These are phyloP conservation scores for Macrochelys suwanniensis DNA, from an alignment of 2,797 vertebrate genomes.

Conservation along the genomic window DNA sequence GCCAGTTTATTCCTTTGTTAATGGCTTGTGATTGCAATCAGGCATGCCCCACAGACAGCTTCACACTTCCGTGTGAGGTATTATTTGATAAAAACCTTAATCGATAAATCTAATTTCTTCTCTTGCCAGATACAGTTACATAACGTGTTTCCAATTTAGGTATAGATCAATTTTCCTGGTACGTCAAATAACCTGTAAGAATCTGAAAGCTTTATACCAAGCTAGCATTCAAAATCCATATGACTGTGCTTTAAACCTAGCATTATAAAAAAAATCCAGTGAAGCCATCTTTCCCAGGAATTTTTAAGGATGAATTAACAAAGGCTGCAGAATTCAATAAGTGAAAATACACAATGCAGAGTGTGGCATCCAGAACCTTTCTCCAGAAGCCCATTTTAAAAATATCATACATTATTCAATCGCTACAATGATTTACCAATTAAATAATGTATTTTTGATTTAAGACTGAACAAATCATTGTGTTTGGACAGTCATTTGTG, in stretches of 20 bases:
- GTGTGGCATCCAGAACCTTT: neutral
- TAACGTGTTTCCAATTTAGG: slow-evolving; percentile 51
- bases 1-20: slow-evolving; percentile 62
- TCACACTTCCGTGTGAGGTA: slow-evolving; percentile 47
- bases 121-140: slow-evolving; percentile 48
- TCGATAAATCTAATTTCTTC: slow-evolving; percentile 67
- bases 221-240: neutral
- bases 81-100: slow-evolving; percentile 66
- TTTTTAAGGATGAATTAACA: neutral
- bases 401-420: neutral
- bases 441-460: neutral
- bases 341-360: neutral
- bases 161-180: slow-evolving; percentile 36
- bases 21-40: slow-evolving; percentile 42
- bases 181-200: slow-evolving; percentile 46
- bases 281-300: neutral
- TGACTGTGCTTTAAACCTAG: neutral
- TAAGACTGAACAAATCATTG: neutral
- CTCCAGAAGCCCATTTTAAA: neutral
- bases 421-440: neutral
- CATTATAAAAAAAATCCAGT: slow-evolving; percentile 15
- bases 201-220: slow-evolving; percentile 5
- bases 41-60: slow-evolving; percentile 22
- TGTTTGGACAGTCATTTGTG: neutral
- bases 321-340: slow-evolving; percentile 27